Evolutionary conservation across 2,113 vertebrate species (phyloP).

Genomic region (Bufo bufo): DNA sequence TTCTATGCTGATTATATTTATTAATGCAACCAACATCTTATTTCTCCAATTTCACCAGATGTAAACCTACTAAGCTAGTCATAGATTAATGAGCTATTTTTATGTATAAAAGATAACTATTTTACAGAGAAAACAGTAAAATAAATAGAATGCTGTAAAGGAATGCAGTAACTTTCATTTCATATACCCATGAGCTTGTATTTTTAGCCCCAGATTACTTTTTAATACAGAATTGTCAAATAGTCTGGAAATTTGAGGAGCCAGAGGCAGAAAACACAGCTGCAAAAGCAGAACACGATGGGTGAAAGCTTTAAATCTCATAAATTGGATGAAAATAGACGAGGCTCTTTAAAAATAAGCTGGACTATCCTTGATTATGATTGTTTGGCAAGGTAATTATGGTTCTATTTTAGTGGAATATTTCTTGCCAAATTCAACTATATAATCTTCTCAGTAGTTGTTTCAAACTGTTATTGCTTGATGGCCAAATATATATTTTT

Average conservation of each 20-base stretch:
- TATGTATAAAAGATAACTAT: no score
- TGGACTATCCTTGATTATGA: background rate
- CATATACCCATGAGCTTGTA: background rate
- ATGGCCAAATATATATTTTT: background rate
- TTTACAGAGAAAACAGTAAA: background rate
- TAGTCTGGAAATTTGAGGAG: background rate
- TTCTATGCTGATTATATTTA: background rate
- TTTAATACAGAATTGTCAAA: background rate
- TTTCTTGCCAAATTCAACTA: background rate
- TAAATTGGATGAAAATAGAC: slow-evolving; percentile 1
- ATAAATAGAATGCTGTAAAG: background rate
- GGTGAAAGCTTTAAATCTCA: background rate
- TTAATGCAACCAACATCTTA: background rate
- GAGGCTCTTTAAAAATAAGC: background rate
- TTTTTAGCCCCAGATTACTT: background rate
- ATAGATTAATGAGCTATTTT: no score
- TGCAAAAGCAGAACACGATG: background rate
- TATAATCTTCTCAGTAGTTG: background rate
- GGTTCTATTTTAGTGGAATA: background rate
- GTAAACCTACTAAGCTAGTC: no score
- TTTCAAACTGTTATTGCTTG: background rate
- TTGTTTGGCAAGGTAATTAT: background rate
- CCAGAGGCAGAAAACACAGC: background rate
- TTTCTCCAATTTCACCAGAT: no score
- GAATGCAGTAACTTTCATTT: no score